phyloP scores from a whole-genome alignment of 2,888 invertebrate genomes.

The Corbicula japonica region DNA sequence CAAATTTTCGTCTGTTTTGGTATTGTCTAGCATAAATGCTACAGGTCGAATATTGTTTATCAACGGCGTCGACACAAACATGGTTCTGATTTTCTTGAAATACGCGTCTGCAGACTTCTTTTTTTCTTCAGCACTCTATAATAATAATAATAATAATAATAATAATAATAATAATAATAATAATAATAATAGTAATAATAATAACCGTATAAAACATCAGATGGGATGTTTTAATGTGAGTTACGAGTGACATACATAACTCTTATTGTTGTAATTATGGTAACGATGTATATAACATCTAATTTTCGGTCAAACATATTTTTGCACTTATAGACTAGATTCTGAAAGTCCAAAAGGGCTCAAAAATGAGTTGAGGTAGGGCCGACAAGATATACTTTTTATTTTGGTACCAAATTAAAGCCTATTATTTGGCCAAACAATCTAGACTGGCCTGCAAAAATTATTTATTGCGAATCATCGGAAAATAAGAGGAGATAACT shows the following conservation, averaged over 20 bases:
- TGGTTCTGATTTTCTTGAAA: constrained; percentile 33
- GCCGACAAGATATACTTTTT: no score
- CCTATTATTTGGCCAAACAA: no score
- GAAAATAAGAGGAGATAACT: no score
- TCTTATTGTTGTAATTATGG: neutral
- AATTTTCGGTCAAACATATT: neutral
- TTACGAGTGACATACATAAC: neutral
- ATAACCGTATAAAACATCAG: neutral
- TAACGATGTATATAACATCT: neutral
- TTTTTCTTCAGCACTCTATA: constrained; percentile 33
- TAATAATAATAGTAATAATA: neutral
- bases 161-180: neutral
- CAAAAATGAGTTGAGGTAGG: no score
- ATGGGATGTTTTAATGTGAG: neutral
- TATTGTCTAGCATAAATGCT: constrained; percentile 46
- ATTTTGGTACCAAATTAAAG: no score
- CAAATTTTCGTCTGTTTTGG: constrained; percentile 26
- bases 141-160: neutral
- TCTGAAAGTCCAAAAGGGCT: no score
- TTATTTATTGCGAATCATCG: no score
- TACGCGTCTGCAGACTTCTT: constrained; percentile 18
- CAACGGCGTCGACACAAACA: constrained; percentile 42
- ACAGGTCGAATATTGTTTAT: constrained; percentile 33
- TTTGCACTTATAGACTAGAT: no score
- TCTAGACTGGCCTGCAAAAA: no score